Evolutionary conservation across 2,888 invertebrate species (phyloP).

Genomic region (Sympetrum striolatum): DNA sequence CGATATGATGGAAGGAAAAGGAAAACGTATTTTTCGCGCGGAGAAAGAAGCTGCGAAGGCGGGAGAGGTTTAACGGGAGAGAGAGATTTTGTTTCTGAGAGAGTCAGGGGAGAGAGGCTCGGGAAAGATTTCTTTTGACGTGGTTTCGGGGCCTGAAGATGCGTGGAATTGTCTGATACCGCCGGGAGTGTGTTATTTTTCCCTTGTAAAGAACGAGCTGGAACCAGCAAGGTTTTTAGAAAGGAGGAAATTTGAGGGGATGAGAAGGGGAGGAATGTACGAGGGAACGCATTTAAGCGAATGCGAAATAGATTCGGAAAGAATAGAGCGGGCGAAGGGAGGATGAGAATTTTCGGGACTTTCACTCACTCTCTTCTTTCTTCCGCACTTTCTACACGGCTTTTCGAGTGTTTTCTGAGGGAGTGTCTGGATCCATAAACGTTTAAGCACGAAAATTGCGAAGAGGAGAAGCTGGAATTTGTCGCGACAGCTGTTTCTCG

Average conservation of each 20-base stretch:
- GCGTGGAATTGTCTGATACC: not conserved
- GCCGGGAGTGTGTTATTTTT: not conserved
- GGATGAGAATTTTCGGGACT: not conserved
- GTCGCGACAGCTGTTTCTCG: too few relatives aligned
- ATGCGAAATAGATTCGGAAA: too few relatives aligned
- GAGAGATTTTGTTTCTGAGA: not conserved
- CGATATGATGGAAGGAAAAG: not conserved
- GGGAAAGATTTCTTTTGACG: not conserved
- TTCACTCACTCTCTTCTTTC: not conserved
- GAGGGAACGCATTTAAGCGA: not conserved
- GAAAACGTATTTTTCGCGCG: not conserved
- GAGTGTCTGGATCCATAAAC: too few relatives aligned
- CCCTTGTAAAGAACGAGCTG: not conserved
- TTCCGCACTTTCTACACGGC: not conserved
- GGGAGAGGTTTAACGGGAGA: not conserved
- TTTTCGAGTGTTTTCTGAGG: not conserved
- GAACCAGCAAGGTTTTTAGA: not conserved
- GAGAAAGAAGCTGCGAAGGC: not conserved
- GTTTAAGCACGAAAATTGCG: too few relatives aligned
- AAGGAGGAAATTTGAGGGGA: not conserved
- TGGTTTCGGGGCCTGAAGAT: not conserved
- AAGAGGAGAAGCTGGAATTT: too few relatives aligned
- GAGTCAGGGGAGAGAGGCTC: not conserved
- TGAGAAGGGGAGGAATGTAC: too few relatives aligned
- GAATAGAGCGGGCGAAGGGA: not conserved